Conservation (phyloP, 2,888 invertebrate species). For the Drosophila paranaensis region DNA sequence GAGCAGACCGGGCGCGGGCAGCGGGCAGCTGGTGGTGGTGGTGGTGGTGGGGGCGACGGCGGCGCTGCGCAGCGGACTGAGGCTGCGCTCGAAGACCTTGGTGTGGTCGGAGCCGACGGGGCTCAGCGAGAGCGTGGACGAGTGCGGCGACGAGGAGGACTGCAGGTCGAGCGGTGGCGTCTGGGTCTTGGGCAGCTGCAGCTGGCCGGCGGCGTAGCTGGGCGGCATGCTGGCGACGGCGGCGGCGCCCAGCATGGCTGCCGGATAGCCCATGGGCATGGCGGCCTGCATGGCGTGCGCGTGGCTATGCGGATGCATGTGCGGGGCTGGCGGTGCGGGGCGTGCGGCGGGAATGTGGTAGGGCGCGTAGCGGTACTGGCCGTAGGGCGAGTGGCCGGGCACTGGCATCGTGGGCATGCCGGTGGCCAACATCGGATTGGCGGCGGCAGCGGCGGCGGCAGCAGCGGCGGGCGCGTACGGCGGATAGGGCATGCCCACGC, state of each 20-base stretch:
- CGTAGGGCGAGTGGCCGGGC: slow-evolving; percentile 83
- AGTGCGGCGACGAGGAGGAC: slow-evolving; percentile 84
- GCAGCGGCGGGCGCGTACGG: slow-evolving; percentile 85
- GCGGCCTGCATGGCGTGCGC: slow-evolving; percentile 58
- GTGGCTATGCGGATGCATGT: slow-evolving; percentile 84
- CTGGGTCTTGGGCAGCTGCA: slow-evolving; percentile 82
- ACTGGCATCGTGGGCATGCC: slow-evolving; percentile 86
- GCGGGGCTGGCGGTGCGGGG: slow-evolving; percentile 81
- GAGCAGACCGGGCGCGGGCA: slow-evolving; percentile 68
- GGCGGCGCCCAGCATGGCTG: slow-evolving; percentile 68
- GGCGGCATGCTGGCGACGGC: slow-evolving; percentile 68
- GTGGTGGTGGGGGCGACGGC: slow-evolving; percentile 12
- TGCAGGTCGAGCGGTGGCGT: slow-evolving; percentile 84
- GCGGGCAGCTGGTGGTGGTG: slow-evolving; percentile 50
- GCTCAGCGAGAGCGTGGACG: slow-evolving; percentile 84
- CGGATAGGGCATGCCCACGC: slow-evolving; percentile 88
- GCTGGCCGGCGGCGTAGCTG: slow-evolving; percentile 51
- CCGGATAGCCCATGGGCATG: slow-evolving; percentile 63
- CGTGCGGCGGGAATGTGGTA: slow-evolving; percentile 86
- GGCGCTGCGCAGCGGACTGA: slow-evolving; percentile 73
- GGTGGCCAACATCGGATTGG: slow-evolving; percentile 85
- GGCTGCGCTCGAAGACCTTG: slow-evolving; percentile 83
- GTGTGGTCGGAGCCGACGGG: slow-evolving; percentile 84
- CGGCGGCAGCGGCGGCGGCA: slow-evolving; percentile 63
- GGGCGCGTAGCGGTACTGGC: slow-evolving; percentile 85